A percentile compares a stretch with the other conserved stretches of the same genome.
phyloP scores from a whole-genome alignment of 2,888 invertebrate species.

The Macropis europaea region DNA sequence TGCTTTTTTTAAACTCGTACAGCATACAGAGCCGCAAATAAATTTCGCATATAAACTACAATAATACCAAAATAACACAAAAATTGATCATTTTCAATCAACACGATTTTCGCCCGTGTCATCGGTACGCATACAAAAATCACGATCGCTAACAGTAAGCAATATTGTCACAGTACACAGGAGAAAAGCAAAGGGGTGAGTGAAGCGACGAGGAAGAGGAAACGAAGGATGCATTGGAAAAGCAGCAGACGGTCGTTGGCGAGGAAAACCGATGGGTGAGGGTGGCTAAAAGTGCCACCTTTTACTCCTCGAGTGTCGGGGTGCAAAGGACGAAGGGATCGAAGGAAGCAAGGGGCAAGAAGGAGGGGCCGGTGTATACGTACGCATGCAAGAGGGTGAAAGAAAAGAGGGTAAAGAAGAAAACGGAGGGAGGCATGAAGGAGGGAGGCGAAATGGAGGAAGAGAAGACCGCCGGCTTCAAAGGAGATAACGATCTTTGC shows the following conservation, averaged over 20 bases:
- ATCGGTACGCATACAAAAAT: no score
- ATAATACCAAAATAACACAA: no score
- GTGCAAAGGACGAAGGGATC: conserved; percentile 12
- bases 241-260: conserved; percentile 49
- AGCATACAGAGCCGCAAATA: no score
- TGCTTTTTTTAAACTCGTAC: no score
- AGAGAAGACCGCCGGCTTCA: conserved; percentile 51
- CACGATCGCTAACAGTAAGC: no score
- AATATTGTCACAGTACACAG: no score
- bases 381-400: conserved; percentile 41
- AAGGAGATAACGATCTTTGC: conserved; percentile 68
- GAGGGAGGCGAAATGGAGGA: conserved; percentile 8
- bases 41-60: no score
- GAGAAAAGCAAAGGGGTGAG: no score
- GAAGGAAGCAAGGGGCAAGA: conserved; percentile 10
- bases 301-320: conserved; percentile 23
- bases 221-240: conserved; percentile 36
- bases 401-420: conserved; percentile 25
- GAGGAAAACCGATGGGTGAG: conserved; percentile 23
- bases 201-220: conserved; percentile 20
- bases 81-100: no score
- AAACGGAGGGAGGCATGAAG: neutral
- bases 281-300: conserved; percentile 37
- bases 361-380: neutral
- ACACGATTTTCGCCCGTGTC: no score